Base-by-base conservation (phyloP, 2,888 invertebrate species). In the Clunio marinus region DNA sequence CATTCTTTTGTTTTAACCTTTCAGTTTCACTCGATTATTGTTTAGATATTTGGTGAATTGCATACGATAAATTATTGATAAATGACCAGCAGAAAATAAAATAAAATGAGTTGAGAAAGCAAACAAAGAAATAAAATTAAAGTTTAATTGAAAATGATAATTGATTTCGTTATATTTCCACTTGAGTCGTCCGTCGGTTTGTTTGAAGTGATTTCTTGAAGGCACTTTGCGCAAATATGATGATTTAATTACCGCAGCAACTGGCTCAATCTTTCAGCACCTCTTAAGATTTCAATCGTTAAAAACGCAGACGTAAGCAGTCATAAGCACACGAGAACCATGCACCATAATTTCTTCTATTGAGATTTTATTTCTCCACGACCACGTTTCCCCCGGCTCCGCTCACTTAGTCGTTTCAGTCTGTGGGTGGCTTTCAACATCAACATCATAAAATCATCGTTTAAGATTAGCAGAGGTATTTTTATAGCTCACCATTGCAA, bases 91-190 rank as follows among this genome's bases (percentile, higher is more conserved):
- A n/a, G n/a, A n/a, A n/a, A n/a, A n/a, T n/a, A 59, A 5, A 24
- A 32, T 32, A 10, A 32, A 32, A 51, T n/a, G 10, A 41, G 3
- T 41, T 10, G 13, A 8, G 25, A 55, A 66, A 66, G 51, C 25
- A 66, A 66, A 27, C 28, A 66, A 55, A 59, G 22, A 63, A 66
- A 66, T 66, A 66, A 66, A 66, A 32, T 3, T 17, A 35, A 66
- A 66, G 55, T 32, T 66, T 66, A 66, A 32, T 66, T 66, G 28
- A 66, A 66, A 66, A 46, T 41, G 41, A 51, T 20, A 51, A 20
- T 22, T 32, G 13, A 32, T 13, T 32, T 32, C 7, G 35, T 13
- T 32, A 32, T 5, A 32, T 13, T 51, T 3, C n/a, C n/a, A n/a
- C n/a, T 51, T 51, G 7, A 51, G 4, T 3, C 51, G 17, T 17